Evolutionary conservation across 2,113 vertebrate species (phyloP).

Genomic region (Pluvialis apricaria): DNA sequence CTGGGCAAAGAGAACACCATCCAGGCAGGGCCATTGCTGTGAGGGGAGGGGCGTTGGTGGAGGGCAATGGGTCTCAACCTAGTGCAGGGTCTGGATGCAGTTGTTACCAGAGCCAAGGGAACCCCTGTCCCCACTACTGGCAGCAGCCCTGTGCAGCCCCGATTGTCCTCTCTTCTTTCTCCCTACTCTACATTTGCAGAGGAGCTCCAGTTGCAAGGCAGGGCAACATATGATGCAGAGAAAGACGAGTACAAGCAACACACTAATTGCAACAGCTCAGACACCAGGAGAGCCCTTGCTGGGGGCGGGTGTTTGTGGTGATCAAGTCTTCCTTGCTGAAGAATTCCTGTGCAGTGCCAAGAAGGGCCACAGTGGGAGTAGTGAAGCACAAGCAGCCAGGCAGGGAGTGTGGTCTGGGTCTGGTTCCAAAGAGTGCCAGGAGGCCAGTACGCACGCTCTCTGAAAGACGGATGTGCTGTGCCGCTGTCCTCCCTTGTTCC

Average conservation of each 20-base stretch:
- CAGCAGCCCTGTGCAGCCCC: background rate
- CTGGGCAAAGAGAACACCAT: fast-evolving
- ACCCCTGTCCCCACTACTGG: background rate
- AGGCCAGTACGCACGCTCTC: too few species aligned
- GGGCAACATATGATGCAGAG: background rate
- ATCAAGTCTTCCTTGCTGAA: too few species aligned
- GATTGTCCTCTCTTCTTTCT: background rate
- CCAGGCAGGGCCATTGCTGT: too few species aligned
- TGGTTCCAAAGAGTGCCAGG: too few species aligned
- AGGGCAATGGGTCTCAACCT: too few species aligned
- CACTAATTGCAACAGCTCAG: background rate
- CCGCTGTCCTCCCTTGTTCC: background rate
- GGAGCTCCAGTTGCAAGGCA: background rate
- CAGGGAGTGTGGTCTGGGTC: too few species aligned
- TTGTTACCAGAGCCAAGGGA: background rate
- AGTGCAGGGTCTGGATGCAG: background rate
- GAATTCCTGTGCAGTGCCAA: background rate
- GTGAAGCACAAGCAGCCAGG: too few species aligned
- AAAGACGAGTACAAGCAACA: too few species aligned
- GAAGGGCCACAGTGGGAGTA: too few species aligned
- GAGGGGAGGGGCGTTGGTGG: too few species aligned
- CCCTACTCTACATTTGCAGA: background rate
- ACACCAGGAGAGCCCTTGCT: too few species aligned
- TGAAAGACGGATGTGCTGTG: background rate
- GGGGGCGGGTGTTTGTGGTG: background rate